Base-by-base conservation (phyloP, 2,797 vertebrate genomes). In the Myotis pilosus region DNA sequence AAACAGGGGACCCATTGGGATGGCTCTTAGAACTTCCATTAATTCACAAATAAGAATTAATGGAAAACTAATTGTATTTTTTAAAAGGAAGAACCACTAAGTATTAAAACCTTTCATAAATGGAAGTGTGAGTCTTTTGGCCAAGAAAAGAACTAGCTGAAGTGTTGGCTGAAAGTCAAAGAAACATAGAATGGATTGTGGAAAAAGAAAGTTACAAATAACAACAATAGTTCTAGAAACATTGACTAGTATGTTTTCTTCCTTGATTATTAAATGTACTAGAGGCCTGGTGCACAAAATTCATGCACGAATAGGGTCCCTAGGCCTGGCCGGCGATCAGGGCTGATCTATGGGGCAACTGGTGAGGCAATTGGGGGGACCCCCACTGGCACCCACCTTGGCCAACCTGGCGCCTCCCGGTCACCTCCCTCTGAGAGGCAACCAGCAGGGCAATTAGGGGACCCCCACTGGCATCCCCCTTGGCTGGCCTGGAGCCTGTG, bases 61-160 rank as follows among this genome's bases (percentile, higher is more conserved):
- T 60, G 30, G 12, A 20, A 92, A 80, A 83, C 13, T 53, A 69
- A 83, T 53, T 15, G 49, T 49, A 82, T 66, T 8, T 33, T 22
- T 75, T 2, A 33, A 66, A 64, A 47, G 15, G 9, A 5, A 62
- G 23, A 86, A 74, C 23, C 1, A 87, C 6, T 80, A 33, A 78
- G 17, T n/a, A 49, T 49, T 94, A 75, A 92, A 87, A 75, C 5
- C 15, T 71, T 36, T 89, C 64, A 81, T 36, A 44, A 75, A 75
- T 51, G 25, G 38, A 44, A 79, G 36, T 64, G 44, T 25, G 4
- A 17, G n/a, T 33, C 64, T 23, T 60, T 74, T 82, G 75, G 71
- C 28, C 36, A 92, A 38, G 23, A 60, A 85, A 76, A 92, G 20
- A 87, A 74, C 36, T 53, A 69, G 33, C 19, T 36, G 44, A 60